Evolutionary conservation across 1,140 invertebrate genomes (phyloP), one percentile per base, ranked within the genome.

Genomic region (Eriocheir sinensis): DNA sequence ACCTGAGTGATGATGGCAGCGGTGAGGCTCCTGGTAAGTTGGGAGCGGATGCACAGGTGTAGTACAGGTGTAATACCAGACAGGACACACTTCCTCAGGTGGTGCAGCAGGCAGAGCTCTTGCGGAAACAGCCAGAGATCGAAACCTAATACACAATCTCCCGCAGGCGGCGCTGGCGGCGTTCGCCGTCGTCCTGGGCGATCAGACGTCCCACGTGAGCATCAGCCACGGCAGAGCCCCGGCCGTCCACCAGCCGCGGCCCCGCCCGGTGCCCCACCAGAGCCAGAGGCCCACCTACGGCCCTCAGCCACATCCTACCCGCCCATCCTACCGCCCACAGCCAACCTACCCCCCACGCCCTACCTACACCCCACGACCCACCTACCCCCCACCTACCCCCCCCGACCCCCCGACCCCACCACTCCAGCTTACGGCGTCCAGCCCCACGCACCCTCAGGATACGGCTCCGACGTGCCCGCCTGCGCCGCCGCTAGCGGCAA

Each of bases 401-500:
- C 32, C 32, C 60, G 8, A 1, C 60, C 60, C 8, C 27, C 60
- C 60, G 27, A 72, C 60, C 60, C 81, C 60, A 72, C 21, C 60
- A 72, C 60, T n/a, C 89, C 89, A 2, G 48, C 89, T 12, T 90
- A 90, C 44, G 48, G 48, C 21, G 32, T 3, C 21, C 89, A 72
- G 17, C 48, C 89, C 36, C 34, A 72, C 27, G 60, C 9, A 12
- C 48, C 48, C 48, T 21, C 60, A 12, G 21, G 21, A 72, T 41
- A 93, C 91, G 91, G 83, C n/a, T 81, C 91, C n/a, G 93, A 21
- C 2, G 60, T 17, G n/a, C 96, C 96, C 30, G 89, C 94, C 48
- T 96, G 96, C 88, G 90, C 95, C 92, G 95, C 95, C n/a, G 96
- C 96, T 92, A 95, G 94, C 72, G 95, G 95, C 86, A 96, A 96